phyloP scores from a whole-genome alignment of 92 coral and sea anemone genomes.

The Paramuricea clavata region DNA sequence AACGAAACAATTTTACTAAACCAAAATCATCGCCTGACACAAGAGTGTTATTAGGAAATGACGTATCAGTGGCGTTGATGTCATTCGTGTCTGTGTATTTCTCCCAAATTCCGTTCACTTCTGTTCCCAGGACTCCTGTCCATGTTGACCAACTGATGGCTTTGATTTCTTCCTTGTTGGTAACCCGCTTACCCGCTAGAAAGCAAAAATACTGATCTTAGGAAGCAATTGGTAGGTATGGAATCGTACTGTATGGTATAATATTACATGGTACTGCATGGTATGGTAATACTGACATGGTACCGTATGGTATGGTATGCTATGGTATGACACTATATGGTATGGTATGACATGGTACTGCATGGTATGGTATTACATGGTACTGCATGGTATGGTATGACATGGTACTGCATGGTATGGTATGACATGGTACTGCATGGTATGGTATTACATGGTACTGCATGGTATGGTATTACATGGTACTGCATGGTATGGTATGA shows the following conservation, averaged over 20 bases:
- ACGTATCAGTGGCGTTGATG: conserved; percentile 90
- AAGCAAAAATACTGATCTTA: neutral
- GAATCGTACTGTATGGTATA: neutral
- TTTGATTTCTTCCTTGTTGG: conserved; percentile 96
- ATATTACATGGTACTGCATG: neutral
- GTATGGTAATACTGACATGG: neutral
- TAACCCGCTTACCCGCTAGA: conserved; percentile 86
- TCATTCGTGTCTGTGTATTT: conserved; percentile 98
- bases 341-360: conserved; percentile 3
- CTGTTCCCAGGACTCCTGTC: conserved; percentile 94
- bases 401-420: neutral
- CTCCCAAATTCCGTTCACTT: conserved; percentile 99
- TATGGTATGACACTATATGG: conserved; percentile 10
- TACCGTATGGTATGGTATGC: conserved; percentile 7
- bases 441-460: neutral
- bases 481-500: neutral
- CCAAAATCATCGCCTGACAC: conserved; percentile 99
- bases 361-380: conserved; percentile 10
- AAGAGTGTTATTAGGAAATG: conserved; percentile 82
- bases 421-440: conserved; percentile 3
- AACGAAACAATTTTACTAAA: conserved; percentile 92
- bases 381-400: conserved; percentile 7
- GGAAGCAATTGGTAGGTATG: neutral
- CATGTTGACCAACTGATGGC: conserved; percentile 94
- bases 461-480: neutral